Conservation (phyloP, 2,797 vertebrate genomes). For the Zalophus californianus region DNA sequence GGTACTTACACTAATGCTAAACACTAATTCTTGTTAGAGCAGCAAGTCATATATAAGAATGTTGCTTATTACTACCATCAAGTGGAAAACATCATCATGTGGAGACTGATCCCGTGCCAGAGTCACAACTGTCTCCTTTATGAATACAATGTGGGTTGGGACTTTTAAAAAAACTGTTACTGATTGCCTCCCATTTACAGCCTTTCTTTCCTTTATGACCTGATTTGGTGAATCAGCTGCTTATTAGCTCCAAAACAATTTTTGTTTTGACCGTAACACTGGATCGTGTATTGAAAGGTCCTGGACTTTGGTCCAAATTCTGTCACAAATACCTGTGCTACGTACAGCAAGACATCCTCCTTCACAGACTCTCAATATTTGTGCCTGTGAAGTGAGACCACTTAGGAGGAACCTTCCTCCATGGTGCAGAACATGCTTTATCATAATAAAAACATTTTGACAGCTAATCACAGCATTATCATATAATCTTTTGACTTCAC, state of each 20-base stretch:
- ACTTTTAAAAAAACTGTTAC: not conserved
- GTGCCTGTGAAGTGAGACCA: not conserved
- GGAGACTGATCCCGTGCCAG: not conserved
- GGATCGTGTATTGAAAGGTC: not conserved
- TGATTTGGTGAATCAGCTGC: conserved; percentile 1
- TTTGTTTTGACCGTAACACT: not conserved
- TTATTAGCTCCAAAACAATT: not conserved
- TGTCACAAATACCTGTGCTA: not conserved
- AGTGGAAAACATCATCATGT: not conserved
- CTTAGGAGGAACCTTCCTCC: not conserved
- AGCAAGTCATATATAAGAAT: not conserved
- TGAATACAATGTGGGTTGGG: not conserved
- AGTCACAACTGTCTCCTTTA: not conserved
- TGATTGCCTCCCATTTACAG: not conserved
- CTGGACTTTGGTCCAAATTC: not conserved
- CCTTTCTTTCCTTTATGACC: not conserved
- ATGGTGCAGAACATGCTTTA: not conserved
- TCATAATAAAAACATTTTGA: not conserved
- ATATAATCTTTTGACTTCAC: not conserved
- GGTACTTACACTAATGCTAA: not conserved
- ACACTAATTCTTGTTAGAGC: conserved; percentile 50
- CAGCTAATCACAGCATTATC: not conserved
- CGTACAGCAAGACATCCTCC: not conserved
- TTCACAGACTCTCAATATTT: not conserved
- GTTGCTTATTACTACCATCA: not conserved